Evolutionary conservation across 2,888 invertebrate genomes (phyloP), one percentile per base, ranked within the genome.

Genomic region (Cephus pulcher): DNA sequence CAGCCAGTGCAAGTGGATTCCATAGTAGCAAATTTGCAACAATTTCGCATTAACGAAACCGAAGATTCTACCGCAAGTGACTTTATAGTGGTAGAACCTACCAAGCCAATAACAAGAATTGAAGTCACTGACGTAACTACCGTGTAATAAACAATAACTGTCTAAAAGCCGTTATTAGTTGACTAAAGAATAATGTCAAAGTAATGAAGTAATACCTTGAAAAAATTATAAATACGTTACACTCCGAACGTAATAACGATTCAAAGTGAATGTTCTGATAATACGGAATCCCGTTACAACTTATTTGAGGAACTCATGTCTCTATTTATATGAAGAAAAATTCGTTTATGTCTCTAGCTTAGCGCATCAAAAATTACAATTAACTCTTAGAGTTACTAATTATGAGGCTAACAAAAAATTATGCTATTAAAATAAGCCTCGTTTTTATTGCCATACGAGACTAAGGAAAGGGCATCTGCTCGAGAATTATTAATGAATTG

Each of bases 41-140:
- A 92, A 74, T 86, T 93, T 76, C 92, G 91, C 82, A 90, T 93
- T 40, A 91, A 89, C 12, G 82, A 83, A 32, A n/a, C 68, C 74
- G 85, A 82, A 69, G 76, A 78, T 12, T 80, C 79, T 11, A 78
- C 80, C 3, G 81, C 82, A 6, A 83, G 87, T 32, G 82, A 85
- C n/a, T 89, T 86, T 68, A 88, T 90, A 76, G 77, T 86, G 15
- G 90, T 90, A 69, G 92, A 93, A 83, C 92, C 93, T n/a, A 92
- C 93, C 82, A 92, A 93, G 82, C 93, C 93, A 12, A 92, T 93
- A 76, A 92, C 92, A 11, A 89, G 92, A 88, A 93, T 93, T 82
- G 93, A 93, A 86, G 92, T 93, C 35, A 92, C 93, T 4, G 92
- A 93, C 79, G 92, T 93, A 78, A 92, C 92, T 74, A 89, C 93